Evolutionary conservation across 2,113 vertebrate genomes (phyloP).

Genomic region (Toxotes chatareus): DNA sequence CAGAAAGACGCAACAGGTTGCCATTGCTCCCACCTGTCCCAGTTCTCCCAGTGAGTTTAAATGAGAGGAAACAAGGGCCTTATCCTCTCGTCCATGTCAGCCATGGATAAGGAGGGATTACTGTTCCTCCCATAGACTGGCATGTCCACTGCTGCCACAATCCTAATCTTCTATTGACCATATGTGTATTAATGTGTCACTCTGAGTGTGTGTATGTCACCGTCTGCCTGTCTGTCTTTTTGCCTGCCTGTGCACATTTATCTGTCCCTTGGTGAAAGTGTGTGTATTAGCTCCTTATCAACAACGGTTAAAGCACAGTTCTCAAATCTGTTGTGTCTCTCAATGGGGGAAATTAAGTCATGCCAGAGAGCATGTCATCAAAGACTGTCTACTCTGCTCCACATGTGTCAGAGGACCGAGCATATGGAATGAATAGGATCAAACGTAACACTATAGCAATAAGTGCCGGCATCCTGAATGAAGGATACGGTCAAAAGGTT

Average conservation of each 20-base stretch:
- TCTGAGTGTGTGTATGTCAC: background rate
- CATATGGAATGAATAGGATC: constrained; percentile 79
- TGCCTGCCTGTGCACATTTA: background rate
- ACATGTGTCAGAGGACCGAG: constrained; percentile 64
- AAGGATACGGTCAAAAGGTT: constrained; percentile 76
- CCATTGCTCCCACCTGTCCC: constrained; percentile 4
- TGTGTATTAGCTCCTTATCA: constrained; percentile 40
- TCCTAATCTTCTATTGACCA: constrained; percentile 44
- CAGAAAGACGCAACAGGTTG: constrained; percentile 22
- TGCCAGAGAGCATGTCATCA: constrained; percentile 68
- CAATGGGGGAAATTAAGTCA: constrained; percentile 65
- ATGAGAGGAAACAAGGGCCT: constrained; percentile 48
- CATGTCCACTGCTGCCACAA: constrained; percentile 42
- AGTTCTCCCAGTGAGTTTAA: constrained; percentile 44
- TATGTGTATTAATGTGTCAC: constrained; percentile 56
- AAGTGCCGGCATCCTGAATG: constrained; percentile 71
- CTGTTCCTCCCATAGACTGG: constrained; percentile 44
- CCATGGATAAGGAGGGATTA: constrained; percentile 65
- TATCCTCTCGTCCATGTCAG: constrained; percentile 59
- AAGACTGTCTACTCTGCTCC: constrained; percentile 63
- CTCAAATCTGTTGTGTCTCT: constrained; percentile 18
- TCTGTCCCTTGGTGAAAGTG: constrained; percentile 11
- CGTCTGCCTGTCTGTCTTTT: constrained; percentile 8
- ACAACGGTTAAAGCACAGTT: constrained; percentile 20
- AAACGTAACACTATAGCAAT: constrained; percentile 75